Base-by-base conservation (phyloP, 2,888 invertebrate species). In the Yponomeuta evonymella region DNA sequence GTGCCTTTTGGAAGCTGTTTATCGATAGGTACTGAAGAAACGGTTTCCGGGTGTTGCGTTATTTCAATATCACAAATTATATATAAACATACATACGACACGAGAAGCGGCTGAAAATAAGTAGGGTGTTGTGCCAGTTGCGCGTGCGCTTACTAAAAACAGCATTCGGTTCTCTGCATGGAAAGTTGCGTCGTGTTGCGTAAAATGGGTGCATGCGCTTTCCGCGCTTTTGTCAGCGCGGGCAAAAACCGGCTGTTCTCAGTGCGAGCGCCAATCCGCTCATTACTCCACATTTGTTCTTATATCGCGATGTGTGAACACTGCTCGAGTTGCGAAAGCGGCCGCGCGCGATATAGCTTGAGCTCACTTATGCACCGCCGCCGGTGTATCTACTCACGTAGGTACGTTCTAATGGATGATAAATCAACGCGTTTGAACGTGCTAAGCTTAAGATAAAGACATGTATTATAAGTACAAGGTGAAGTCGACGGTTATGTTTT, bases 141-240 rank as follows among this genome's bases (percentile, higher is more conserved):
- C 69, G 62, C 69, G 23, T 30, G 8, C 12, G 58, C 33, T 43
- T 43, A 30, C 30, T 58, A 69, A 69, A 69, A 69, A 69, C 33
- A 6, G 30, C 43, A 69, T 73, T 75, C 75, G 77, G 78, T 79
- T 82, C 79, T 79, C 76, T 76, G 75, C 76, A 81, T 84, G 83
- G 83, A 86, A 87, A 85, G 85, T 86, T 83, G 81, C 78, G 75
- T 75, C 72, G 74, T 72, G 70, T 89, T 89, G 87, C 88, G 86
- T 89, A 87, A 88, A 89, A 83, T 81, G 86, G 81, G 86, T 87
- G 85, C 87, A 85, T 75, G 81, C 75, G 80, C 81, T 85, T 86
- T 85, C 86, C 86, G 85, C 79, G 76, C 79, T 79, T 79, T 83
- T 81, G 82, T 82, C 76, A 67, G 68, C 67, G 75, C 74, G 75